Conservation (phyloP, 64 coral and sea anemone species). For the Montipora sp. region DNA sequence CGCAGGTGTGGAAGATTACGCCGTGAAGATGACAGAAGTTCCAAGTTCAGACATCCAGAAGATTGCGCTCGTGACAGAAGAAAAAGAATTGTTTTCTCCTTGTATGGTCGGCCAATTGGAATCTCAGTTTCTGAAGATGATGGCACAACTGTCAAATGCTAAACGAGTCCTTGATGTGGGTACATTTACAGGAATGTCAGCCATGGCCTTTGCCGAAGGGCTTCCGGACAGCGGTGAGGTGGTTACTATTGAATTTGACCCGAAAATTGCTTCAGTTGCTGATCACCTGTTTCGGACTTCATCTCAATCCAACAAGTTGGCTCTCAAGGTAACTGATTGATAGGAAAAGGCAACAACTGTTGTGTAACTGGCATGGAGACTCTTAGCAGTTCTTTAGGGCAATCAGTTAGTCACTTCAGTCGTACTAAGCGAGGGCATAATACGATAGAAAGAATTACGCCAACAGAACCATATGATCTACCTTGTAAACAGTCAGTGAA, state of each 20-base stretch:
- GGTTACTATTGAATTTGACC: conserved; percentile 59
- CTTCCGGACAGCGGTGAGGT: conserved; percentile 55
- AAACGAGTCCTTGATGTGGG: conserved; percentile 63
- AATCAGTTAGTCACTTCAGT: too few relatives aligned
- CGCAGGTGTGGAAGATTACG: conserved; percentile 57
- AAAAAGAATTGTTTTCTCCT: conserved; percentile 59
- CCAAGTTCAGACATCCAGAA: conserved; percentile 60
- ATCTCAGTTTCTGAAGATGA: conserved; percentile 76
- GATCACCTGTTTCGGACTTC: conserved; percentile 32
- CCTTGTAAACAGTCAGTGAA: too few relatives aligned
- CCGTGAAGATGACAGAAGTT: conserved; percentile 13
- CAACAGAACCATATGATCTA: too few relatives aligned
- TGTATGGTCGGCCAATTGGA: conserved; percentile 74
- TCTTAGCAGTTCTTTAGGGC: too few relatives aligned
- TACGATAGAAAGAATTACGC: too few relatives aligned
- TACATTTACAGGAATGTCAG: conserved; percentile 72
- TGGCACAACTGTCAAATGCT: conserved; percentile 48
- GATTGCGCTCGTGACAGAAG: conserved; percentile 49
- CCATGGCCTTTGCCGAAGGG: conserved; percentile 67
- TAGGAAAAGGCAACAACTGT: too few relatives aligned
- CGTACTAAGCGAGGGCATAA: too few relatives aligned
- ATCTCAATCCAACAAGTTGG: conserved; percentile 40
- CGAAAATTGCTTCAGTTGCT: conserved; percentile 29
- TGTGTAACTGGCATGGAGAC: too few relatives aligned
- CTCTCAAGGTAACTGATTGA: conserved; percentile 24